phyloP scores from a whole-genome alignment of 2,113 vertebrate genomes.

The Microtus pennsylvanicus region DNA sequence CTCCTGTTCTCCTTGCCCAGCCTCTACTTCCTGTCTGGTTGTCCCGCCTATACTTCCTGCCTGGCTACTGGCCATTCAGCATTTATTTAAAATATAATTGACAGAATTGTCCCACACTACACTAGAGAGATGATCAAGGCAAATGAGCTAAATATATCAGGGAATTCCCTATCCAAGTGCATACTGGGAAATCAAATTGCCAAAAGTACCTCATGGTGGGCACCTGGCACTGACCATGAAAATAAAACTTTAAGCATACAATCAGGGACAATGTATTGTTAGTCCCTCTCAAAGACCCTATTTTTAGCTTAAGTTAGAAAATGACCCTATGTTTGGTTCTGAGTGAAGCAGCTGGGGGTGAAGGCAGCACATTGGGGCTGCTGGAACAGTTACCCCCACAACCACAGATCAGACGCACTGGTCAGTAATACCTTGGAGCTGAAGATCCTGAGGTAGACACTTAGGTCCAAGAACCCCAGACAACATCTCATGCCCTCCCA shows the following conservation, averaged over 20 bases:
- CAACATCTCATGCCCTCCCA: background rate
- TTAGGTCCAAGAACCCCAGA: background rate
- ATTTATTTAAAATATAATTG: no score
- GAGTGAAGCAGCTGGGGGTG: background rate
- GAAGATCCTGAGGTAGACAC: background rate
- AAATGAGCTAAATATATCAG: background rate
- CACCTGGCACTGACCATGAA: background rate
- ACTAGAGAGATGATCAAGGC: background rate
- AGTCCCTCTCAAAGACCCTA: background rate
- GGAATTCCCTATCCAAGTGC: background rate
- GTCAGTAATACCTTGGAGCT: background rate
- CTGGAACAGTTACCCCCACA: background rate
- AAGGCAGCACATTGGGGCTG: no score
- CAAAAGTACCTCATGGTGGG: background rate
- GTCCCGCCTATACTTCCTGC: no score
- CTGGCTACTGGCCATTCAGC: no score
- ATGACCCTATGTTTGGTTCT: background rate
- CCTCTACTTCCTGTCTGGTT: no score
- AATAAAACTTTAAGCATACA: background rate
- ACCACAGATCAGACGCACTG: background rate
- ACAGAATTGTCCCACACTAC: no score
- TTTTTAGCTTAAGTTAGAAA: background rate
- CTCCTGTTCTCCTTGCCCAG: no score
- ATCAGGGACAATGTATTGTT: no score
- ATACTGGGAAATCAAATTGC: background rate